A percentile compares a stretch with the other conserved stretches of the same genome.
Conservation (phyloP, 2,797 vertebrate species). For the Chromis chromis region DNA sequence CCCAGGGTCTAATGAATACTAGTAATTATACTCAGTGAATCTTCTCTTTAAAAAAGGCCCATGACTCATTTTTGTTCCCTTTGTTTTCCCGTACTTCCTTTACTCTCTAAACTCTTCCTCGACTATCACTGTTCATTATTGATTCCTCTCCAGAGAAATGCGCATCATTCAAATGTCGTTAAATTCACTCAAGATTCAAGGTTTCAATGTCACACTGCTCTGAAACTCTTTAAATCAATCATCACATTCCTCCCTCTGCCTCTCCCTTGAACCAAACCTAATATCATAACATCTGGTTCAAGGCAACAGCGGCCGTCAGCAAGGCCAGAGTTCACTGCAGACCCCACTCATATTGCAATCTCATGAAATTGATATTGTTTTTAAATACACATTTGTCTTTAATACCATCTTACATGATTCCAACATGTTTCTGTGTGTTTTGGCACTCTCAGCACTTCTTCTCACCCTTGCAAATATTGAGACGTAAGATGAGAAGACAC, state of each 20-base stretch:
- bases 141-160: conserved; percentile 16
- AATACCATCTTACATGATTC: conserved; percentile 50
- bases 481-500: conserved; percentile 61
- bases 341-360: conserved; percentile 39
- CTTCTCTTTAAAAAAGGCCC: conserved; percentile 28
- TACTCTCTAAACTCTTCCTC: conserved; percentile 6
- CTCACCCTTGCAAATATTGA: conserved; percentile 62
- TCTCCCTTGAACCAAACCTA: conserved; percentile 57
- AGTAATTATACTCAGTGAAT: conserved; percentile 28
- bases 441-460: conserved; percentile 52
- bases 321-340: conserved; percentile 47
- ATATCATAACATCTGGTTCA: conserved; percentile 76
- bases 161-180: conserved; percentile 34
- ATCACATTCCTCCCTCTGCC: conserved; percentile 28
- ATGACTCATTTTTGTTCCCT: conserved; percentile 37
- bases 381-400: conserved; percentile 64
- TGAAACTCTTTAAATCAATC: conserved; percentile 42
- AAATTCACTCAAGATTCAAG: conserved; percentile 34
- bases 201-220: conserved; percentile 28
- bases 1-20: conserved; percentile 29
- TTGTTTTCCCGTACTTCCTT: conserved; percentile 33
- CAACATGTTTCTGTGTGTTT: conserved; percentile 64
- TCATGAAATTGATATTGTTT: conserved; percentile 64
- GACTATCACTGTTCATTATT: conserved; percentile 14
- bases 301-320: conserved; percentile 70